Percentiles rank a stretch among this genome's conserved stretches.
phyloP scores from a whole-genome alignment of 2,797 vertebrate genomes.

The Rhinogobio ventralis region DNA sequence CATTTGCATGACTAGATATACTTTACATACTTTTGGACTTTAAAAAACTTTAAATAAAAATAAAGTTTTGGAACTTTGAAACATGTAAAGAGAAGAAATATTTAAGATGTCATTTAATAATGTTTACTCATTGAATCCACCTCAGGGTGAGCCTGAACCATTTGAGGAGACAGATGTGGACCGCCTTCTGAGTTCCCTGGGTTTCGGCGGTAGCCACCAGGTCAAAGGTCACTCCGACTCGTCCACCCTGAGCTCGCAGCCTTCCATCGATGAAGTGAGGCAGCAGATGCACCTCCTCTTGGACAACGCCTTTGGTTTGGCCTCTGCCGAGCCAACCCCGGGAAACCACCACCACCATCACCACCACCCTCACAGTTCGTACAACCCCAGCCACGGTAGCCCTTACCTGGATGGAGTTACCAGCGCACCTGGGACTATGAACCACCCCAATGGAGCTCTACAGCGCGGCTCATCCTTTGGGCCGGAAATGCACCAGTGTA shows the following conservation, averaged over 20 bases:
- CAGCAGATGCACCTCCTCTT: slow-evolving; percentile 98
- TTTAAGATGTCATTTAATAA: background rate
- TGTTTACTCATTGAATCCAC: background rate
- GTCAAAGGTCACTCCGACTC: slow-evolving; percentile 94
- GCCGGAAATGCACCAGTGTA: slow-evolving; percentile 96
- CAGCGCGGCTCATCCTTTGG: slow-evolving; percentile 91
- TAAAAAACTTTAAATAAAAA: background rate
- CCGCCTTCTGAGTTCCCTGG: slow-evolving; percentile 84
- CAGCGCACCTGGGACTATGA: slow-evolving; percentile 98
- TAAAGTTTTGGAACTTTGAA: background rate
- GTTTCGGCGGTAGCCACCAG: slow-evolving; percentile 71
- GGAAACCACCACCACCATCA: slow-evolving; percentile 76
- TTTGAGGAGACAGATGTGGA: slow-evolving; percentile 96
- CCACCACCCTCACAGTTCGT: slow-evolving; percentile 79
- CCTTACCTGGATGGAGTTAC: slow-evolving; percentile 95
- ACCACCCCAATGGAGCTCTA: slow-evolving; percentile 86
- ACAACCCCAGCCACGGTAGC: slow-evolving; percentile 87
- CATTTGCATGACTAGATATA: no score
- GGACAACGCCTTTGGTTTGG: slow-evolving; percentile 97
- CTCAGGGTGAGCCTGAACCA: slow-evolving; percentile 91
- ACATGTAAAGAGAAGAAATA: background rate
- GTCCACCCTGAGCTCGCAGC: slow-evolving; percentile 97
- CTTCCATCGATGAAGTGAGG: slow-evolving; percentile 96
- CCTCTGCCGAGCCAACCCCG: slow-evolving; percentile 84
- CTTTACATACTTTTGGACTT: no score